Conservation (phyloP, 2,888 invertebrate genomes). For the Vannuccia rotundouncinata region DNA sequence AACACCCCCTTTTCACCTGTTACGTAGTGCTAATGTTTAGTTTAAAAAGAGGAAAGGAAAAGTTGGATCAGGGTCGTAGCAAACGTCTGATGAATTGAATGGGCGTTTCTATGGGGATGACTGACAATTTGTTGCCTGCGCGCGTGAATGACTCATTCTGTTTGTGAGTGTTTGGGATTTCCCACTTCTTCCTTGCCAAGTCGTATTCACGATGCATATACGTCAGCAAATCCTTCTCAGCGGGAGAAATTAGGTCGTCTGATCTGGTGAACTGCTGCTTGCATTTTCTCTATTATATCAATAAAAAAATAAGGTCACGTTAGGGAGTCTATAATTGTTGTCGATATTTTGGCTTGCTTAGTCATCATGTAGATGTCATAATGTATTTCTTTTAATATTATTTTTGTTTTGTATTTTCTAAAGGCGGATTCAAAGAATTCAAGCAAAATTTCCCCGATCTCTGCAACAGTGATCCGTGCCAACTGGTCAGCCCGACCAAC, state of each 20-base stretch:
- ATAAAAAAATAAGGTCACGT: too few relatives aligned
- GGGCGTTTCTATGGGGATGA: slow-evolving; percentile 14
- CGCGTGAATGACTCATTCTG: background rate
- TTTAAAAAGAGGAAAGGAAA: too few relatives aligned
- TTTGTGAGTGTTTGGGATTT: slow-evolving; percentile 7
- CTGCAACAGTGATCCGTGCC: slow-evolving; percentile 32
- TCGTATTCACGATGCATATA: background rate
- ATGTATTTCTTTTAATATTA: too few relatives aligned
- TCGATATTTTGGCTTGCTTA: too few relatives aligned
- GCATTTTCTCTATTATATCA: too few relatives aligned
- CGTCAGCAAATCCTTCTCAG: background rate
- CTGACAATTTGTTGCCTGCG: slow-evolving; percentile 4
- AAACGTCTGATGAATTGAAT: background rate
- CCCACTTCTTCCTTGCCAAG: slow-evolving; percentile 6
- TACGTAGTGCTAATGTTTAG: too few relatives aligned
- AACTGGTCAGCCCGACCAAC: background rate
- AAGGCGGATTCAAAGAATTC: slow-evolving; percentile 35
- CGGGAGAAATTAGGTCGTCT: background rate
- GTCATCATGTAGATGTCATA: too few relatives aligned
- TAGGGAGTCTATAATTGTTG: too few relatives aligned
- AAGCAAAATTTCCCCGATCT: slow-evolving; percentile 21
- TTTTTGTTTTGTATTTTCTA: background rate
- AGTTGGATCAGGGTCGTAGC: background rate
- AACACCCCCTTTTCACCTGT: too few relatives aligned
- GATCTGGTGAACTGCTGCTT: background rate